phyloP scores from a whole-genome alignment of 2,797 vertebrate species.

The Melanotaenia maccullochi region DNA sequence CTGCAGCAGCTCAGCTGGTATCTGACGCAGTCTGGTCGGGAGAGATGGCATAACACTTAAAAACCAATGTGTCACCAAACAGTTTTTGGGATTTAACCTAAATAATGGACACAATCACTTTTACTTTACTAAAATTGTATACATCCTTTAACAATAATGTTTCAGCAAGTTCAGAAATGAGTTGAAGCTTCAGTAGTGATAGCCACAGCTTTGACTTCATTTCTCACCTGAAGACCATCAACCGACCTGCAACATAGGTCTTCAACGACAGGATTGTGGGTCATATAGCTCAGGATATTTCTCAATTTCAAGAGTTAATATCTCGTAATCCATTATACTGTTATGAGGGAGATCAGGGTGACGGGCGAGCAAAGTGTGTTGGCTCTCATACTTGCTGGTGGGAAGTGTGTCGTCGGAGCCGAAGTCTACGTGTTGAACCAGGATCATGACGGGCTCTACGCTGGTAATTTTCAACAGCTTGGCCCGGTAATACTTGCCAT shows the following conservation, averaged over 20 bases:
- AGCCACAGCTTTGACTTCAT: too few species aligned
- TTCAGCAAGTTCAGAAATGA: neutral
- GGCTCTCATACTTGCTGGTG: slow-evolving; percentile 80
- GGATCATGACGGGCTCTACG: slow-evolving; percentile 80
- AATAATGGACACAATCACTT: too few species aligned
- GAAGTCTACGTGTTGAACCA: slow-evolving; percentile 93
- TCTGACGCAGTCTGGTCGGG: slow-evolving; percentile 85
- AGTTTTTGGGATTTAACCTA: neutral
- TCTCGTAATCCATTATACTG: too few species aligned
- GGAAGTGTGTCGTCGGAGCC: slow-evolving; percentile 87
- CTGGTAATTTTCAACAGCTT: slow-evolving; percentile 82
- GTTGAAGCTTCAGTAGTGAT: too few species aligned
- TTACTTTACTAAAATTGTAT: too few species aligned
- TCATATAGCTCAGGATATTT: too few species aligned
- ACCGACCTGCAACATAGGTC: too few species aligned
- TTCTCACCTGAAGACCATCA: too few species aligned
- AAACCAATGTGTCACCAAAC: neutral
- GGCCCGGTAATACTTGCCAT: slow-evolving; percentile 89
- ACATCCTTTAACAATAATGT: too few species aligned
- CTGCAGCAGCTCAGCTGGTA: slow-evolving; percentile 83
- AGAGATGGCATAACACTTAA: neutral
- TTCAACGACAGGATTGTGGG: too few species aligned
- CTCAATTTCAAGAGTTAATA: too few species aligned
- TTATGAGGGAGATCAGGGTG: too few species aligned
- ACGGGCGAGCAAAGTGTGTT: neutral